A percentile compares a stretch with the other conserved stretches of the same genome.
Evolutionary conservation across 2,113 vertebrate genomes (phyloP).

Genomic region (Bostrychus sinensis): DNA sequence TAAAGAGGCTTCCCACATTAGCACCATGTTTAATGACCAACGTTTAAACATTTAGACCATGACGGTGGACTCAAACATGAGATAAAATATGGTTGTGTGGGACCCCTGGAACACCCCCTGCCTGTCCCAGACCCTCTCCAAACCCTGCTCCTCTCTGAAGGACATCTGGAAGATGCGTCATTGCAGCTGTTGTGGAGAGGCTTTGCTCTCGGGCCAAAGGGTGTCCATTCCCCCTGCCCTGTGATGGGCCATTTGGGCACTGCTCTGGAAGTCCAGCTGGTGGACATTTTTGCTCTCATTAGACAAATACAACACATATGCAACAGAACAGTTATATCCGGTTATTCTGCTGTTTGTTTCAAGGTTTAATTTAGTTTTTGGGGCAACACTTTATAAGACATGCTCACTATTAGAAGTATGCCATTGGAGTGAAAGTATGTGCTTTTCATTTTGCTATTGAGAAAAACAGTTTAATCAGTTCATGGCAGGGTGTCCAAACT

Average conservation of each 20-base stretch:
- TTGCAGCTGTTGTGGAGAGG: constrained; percentile 76
- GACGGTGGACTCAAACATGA: constrained; percentile 46
- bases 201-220: constrained; percentile 74
- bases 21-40: constrained; percentile 54
- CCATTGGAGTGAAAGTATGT: no score
- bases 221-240: constrained; percentile 56
- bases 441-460: no score
- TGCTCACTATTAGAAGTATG: no score
- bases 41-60: constrained; percentile 38
- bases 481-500: no score
- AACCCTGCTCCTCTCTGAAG: constrained; percentile 43
- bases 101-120: constrained; percentile 32
- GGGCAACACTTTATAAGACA: no score
- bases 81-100: constrained; percentile 57
- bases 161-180: constrained; percentile 80
- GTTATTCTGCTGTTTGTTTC: no score
- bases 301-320: constrained; percentile 26
- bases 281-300: constrained; percentile 50
- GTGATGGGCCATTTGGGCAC: constrained; percentile 64
- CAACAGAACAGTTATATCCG: constrained; percentile 30
- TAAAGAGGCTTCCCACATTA: constrained; percentile 56
- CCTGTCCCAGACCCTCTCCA: constrained; percentile 22
- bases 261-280: constrained; percentile 64
- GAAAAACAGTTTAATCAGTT: no score
- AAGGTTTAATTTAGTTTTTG: no score